Conservation (phyloP, 2,888 invertebrate species). For the Pyrocoelia pectoralis region DNA sequence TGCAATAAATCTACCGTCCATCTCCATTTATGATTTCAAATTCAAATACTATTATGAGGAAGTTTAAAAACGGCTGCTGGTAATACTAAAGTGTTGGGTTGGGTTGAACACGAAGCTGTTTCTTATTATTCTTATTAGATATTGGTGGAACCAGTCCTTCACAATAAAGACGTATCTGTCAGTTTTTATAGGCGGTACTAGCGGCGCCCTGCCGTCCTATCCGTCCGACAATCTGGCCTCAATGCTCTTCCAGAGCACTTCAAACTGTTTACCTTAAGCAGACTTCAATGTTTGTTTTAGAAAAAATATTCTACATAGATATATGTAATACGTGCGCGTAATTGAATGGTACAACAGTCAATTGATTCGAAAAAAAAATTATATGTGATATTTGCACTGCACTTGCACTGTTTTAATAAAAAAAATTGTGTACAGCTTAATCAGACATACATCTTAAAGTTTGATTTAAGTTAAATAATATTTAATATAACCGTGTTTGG, state of each 20-base stretch:
- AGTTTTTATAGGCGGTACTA: slow-evolving; percentile 56
- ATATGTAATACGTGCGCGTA: no score
- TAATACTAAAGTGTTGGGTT: slow-evolving; percentile 33
- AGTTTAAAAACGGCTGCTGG: slow-evolving; percentile 27
- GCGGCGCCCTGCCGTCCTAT: slow-evolving; percentile 51
- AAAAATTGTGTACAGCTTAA: no score
- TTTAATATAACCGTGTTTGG: no score
- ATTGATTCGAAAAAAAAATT: no score
- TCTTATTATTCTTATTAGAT: no score
- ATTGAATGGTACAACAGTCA: background rate
- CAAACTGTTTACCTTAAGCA: slow-evolving; percentile 24
- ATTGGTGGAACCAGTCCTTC: slow-evolving; percentile 50
- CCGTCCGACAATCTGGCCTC: slow-evolving; percentile 48
- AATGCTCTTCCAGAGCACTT: slow-evolving; percentile 21
- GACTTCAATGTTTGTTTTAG: background rate
- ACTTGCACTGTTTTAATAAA: no score
- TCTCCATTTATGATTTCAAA: slow-evolving; percentile 12
- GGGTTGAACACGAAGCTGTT: slow-evolving; percentile 36
- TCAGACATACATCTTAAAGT: no score
- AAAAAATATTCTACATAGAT: no score
- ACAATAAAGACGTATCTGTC: slow-evolving; percentile 60
- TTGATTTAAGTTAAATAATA: no score
- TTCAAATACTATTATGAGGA: slow-evolving; percentile 19
- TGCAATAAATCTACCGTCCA: background rate
- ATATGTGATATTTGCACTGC: no score